These are phyloP conservation scores for Cariama cristata DNA, from an alignment of 2,113 vertebrate species.

Conservation along the genomic window DNA sequence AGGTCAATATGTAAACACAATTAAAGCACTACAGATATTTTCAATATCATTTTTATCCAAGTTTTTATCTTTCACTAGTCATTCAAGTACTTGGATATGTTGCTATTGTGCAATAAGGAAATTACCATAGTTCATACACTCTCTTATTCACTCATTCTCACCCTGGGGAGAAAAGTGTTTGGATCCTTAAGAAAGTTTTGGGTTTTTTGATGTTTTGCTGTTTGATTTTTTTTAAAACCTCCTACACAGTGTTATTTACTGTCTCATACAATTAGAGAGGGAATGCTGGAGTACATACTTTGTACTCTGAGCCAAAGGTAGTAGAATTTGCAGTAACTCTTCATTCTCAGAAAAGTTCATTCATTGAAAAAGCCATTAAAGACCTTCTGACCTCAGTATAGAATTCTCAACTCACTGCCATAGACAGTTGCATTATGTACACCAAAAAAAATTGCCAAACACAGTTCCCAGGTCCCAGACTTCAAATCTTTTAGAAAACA, in stretches of 20 bases:
- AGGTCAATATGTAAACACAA: background rate
- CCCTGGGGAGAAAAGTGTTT: background rate
- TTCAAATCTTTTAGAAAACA: background rate
- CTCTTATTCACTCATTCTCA: background rate
- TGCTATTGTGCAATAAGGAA: background rate
- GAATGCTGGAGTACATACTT: background rate
- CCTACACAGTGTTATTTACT: background rate
- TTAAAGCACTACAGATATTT: background rate
- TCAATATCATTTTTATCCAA: background rate
- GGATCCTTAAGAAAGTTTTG: background rate
- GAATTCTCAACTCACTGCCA: background rate
- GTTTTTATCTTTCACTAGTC: background rate
- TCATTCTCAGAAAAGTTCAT: background rate
- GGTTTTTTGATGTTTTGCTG: background rate
- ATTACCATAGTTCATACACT: background rate
- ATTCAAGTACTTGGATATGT: background rate
- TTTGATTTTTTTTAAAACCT: background rate
- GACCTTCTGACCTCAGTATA: background rate
- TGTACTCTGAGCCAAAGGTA: background rate
- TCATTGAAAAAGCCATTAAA: background rate
- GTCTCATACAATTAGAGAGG: background rate
- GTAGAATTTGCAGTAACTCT: background rate
- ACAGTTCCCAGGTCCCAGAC: background rate
- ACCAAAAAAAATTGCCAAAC: background rate
- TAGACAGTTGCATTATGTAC: background rate